Conservation (phyloP, 2,113 vertebrate species). For the Pteruthius melanotis region DNA sequence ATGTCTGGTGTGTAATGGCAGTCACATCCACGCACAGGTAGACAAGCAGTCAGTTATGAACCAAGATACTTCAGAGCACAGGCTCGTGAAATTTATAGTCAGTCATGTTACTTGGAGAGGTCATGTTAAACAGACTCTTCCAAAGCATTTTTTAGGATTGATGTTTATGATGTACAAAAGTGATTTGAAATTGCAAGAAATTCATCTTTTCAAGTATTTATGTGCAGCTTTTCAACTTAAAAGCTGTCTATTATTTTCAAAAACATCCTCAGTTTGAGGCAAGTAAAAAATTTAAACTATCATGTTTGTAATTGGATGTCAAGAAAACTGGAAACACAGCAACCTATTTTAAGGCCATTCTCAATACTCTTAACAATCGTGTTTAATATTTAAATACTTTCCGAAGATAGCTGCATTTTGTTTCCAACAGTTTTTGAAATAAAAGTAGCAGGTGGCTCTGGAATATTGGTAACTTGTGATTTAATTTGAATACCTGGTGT, state of each 20-base stretch:
- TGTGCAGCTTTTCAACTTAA: not conserved
- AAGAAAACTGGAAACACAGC: slow-evolving; percentile 54
- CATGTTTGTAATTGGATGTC: slow-evolving; percentile 27
- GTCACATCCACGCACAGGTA: not conserved
- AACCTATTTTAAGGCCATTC: slow-evolving; percentile 23
- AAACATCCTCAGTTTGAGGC: slow-evolving; percentile 14
- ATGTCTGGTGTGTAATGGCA: not conserved
- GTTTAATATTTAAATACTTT: slow-evolving; percentile 44
- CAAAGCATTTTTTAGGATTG: slow-evolving; percentile 13
- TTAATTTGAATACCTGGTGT: not conserved
- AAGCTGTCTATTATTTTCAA: not conserved
- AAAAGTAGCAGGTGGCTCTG: not conserved
- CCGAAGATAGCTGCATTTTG: not conserved
- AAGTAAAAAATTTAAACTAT: slow-evolving; percentile 35
- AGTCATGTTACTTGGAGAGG: not conserved
- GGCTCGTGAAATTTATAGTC: slow-evolving; percentile 5
- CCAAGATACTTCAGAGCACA: not conserved
- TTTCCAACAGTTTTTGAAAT: not conserved
- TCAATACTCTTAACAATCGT: not conserved
- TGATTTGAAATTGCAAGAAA: slow-evolving; percentile 9
- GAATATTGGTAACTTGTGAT: not conserved
- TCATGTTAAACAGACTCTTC: not conserved
- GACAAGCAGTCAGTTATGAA: not conserved
- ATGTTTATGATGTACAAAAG: slow-evolving; percentile 22
- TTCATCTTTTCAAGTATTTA: slow-evolving; percentile 15